Evolutionary conservation across 2,797 vertebrate genomes (phyloP).

Genomic region (Dipus sagitta): DNA sequence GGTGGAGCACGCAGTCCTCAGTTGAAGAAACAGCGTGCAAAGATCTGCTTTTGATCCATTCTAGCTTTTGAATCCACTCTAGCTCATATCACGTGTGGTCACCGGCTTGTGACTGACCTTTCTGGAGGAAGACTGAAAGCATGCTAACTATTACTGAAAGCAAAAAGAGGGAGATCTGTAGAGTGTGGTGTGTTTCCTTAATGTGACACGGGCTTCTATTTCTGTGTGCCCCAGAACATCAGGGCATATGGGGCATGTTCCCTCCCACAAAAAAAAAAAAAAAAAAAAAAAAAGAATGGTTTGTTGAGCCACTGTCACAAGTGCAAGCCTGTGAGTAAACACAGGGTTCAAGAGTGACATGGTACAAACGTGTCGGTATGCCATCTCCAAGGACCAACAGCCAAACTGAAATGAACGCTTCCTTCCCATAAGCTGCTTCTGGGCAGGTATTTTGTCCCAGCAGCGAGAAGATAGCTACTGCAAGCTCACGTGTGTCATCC

Average conservation of each 20-base stretch:
- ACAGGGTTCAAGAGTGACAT: not conserved
- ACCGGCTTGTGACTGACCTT: conserved; percentile 43
- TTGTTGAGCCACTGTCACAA: conserved; percentile 35
- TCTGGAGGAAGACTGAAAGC: conserved; percentile 60
- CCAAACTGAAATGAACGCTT: too few relatives aligned
- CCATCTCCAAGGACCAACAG: not conserved
- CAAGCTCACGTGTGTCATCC: too few relatives aligned
- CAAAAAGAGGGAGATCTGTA: conserved; percentile 51
- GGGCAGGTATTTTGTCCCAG: too few relatives aligned
- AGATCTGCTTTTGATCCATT: not conserved
- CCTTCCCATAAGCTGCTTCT: too few relatives aligned
- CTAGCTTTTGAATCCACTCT: not conserved
- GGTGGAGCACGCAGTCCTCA: not conserved
- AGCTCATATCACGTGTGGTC: conserved; percentile 15
- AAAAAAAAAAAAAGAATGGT: not conserved
- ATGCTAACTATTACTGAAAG: conserved; percentile 69
- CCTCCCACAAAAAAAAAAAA: not conserved
- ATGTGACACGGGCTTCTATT: conserved; percentile 59
- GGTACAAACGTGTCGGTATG: not conserved
- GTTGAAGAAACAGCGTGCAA: not conserved
- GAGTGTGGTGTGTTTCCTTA: conserved; percentile 51
- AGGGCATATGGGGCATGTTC: not conserved
- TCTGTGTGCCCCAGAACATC: conserved; percentile 31
- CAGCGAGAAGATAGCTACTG: too few relatives aligned
- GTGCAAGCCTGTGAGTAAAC: conserved; percentile 27